Base-by-base conservation (phyloP, 1,140 invertebrate genomes). In the Stenopsyche tienmushanensis region DNA sequence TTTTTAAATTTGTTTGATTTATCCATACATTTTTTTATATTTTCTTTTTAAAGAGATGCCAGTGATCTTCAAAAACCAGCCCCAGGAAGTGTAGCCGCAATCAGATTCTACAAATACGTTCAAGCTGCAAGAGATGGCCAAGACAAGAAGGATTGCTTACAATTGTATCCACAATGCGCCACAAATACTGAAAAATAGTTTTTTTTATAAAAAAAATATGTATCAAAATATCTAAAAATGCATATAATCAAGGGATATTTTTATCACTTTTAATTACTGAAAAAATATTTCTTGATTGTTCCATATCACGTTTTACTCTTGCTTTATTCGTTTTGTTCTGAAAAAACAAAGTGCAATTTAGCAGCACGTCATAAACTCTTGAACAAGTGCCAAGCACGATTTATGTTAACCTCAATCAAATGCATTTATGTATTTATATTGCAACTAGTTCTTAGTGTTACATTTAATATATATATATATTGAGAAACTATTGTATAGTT, bases 121-220 rank as follows among this genome's bases (percentile, higher is more conserved):
- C 85, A 87, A 73, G 89, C 91, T 0, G 91, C 91, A 1, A 84
- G 90, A 72, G 85, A 90, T 73, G 91, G 91, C 1, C 90, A 93
- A 78, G 89, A 92, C 64, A 82, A 86, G 68, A 87, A 87, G 65
- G 88, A 92, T 73, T 93, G 91, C 72, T 67, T 84, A 0, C 72
- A 78, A 71, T 72, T 85, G 1, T 92, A 92, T 74, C 85, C 89
- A 1, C 74, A 83, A 47, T 93, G 91, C 74, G 77, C 81, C 41
- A 82, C 85, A 17, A 74, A 81, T 64, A 79, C 76, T 59, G 76
- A 74, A 60, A 75, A 34, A 7, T 34, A 13, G 13, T 34, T 7
- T 34, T 34, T 34, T 7, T 34, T 34, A 34, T 34, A 34, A 34
- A 34, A 5, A 34, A 34, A 7, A 7, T 34, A 7, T 34, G 29